These are phyloP conservation scores for Leucoma salicis DNA, from an alignment of 2,888 invertebrate species.

Conservation along the genomic window DNA sequence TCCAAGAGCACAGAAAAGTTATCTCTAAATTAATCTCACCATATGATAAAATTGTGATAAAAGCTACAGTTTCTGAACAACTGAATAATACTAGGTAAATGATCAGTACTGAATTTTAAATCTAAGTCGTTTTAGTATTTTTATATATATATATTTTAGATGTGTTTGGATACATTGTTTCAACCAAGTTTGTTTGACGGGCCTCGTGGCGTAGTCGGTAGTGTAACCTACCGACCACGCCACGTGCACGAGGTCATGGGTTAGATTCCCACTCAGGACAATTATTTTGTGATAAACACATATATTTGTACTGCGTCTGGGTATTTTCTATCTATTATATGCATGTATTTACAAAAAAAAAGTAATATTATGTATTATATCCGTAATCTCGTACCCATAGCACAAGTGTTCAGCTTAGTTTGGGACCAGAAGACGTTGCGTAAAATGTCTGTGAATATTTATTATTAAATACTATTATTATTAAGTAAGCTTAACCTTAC, in stretches of 20 bases:
- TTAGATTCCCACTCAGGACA: neutral
- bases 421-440: no score
- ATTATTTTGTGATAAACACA: no score
- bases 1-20: conserved; percentile 20
- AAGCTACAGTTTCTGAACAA: neutral
- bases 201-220: neutral
- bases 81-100: neutral
- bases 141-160: neutral
- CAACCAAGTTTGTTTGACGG: no score
- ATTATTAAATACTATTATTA: no score
- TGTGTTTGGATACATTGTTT: neutral
- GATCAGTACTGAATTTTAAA: neutral
- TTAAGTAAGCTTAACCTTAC: no score
- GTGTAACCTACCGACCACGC: neutral
- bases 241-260: neutral
- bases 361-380: no score
- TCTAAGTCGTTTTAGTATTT: neutral
- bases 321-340: no score
- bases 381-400: no score
- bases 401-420: no score
- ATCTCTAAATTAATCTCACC: neutral
- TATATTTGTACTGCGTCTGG: no score
- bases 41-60: conserved; percentile 1
- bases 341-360: no score
- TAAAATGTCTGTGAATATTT: no score